Base-by-base conservation (phyloP, 2,113 vertebrate species). In the Scartelaos histophorus region DNA sequence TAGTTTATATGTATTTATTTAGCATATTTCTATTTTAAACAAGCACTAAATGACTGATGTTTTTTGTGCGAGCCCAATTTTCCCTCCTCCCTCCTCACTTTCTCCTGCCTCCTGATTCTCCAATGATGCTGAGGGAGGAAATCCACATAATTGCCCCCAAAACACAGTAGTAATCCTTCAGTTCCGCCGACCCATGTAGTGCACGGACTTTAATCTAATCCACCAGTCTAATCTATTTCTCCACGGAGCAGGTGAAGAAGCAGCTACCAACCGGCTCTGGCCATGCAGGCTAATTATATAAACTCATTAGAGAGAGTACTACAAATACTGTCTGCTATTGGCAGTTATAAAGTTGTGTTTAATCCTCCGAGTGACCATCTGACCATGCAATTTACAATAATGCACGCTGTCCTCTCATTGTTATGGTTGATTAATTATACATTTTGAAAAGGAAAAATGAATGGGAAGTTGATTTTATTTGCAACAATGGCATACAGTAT, bases 141-240 rank as follows among this genome's bases (percentile, higher is more conserved):
- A 90, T 88, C 88, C 88, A 85, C 78, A 82, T 88, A 90, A 89
- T 87, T 91, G 79, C 81, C 80, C 79, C 84, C 82, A 83, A 87
- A 90, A 85, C 87, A 78, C 78, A 56, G 51, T 0, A 29, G 74
- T 88, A 88, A 91, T 88, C 82, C 84, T 78, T 85, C 67, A 71
- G 72, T 78, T 86, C 79, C 62, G 49, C 74, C 69, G 46, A 54
- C 64, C 64, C 19, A 75, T 71, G 86, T 61, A 75, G 77, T 46
- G 21, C 75, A 77, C 73, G 47, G 82, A 70, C 76, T 76, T 29
- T 3, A 64, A 70, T 71, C 74, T 85, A 80, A 87, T 88, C 85
- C 82, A 53, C 77, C 21, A 38, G 69, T 80, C 75, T 53, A 80
- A 73, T 29, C 51, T 83, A 80, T 87, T 83, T 82, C 80, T 75